Conservation (phyloP, 2,888 invertebrate species). For the Rhimphoctona megacephalus region DNA sequence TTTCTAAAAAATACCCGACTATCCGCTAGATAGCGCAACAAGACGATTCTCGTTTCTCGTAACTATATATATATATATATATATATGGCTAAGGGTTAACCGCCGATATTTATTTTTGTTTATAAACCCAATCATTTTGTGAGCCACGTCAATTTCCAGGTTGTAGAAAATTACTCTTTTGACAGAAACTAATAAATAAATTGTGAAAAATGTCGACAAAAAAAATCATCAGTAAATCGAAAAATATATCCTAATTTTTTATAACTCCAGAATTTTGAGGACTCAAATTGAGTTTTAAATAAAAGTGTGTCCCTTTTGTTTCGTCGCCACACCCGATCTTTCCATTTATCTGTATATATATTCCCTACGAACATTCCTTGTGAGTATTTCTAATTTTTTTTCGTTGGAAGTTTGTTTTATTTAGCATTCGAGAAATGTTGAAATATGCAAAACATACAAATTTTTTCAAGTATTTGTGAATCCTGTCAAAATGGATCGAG, state of each 20-base stretch:
- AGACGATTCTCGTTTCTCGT: neutral
- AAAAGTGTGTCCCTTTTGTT: conserved; percentile 46
- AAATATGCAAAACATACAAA: neutral
- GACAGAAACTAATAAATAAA: conserved; percentile 18
- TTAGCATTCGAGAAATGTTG: neutral
- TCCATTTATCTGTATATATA: conserved; percentile 48
- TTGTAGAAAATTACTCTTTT: conserved; percentile 45
- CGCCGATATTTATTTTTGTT: conserved; percentile 58
- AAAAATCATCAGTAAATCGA: conserved; percentile 23
- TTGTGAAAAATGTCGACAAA: neutral
- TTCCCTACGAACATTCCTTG: conserved; percentile 55
- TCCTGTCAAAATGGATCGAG: neutral
- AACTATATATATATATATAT: conserved; percentile 23
- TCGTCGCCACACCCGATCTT: conserved; percentile 59
- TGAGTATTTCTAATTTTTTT: conserved; percentile 59
- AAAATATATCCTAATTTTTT: neutral
- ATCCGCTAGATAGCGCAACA: neutral
- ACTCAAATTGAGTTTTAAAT: neutral
- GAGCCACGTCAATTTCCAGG: conserved; percentile 39
- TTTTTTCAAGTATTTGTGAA: neutral
- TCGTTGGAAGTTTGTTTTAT: neutral
- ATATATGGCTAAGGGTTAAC: neutral
- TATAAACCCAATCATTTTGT: conserved; percentile 53
- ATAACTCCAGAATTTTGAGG: neutral
- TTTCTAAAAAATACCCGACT: neutral